A percentile compares a stretch with the other conserved stretches of the same genome.
Conservation (phyloP, 2,797 vertebrate genomes). For the Brotula barbata region DNA sequence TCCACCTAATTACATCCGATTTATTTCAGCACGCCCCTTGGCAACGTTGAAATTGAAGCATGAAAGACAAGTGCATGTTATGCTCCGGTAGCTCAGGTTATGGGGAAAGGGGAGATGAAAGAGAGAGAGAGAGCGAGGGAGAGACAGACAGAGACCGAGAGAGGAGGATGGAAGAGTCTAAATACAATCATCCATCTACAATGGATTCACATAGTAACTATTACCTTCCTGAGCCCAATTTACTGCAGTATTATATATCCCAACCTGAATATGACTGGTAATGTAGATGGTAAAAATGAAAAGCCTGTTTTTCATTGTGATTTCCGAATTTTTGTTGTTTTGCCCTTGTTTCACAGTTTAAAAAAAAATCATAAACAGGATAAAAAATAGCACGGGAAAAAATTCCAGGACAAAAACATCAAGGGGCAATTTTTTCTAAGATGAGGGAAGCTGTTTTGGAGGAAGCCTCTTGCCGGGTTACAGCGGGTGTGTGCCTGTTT, state of each 20-base stretch:
- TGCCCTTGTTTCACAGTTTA: too few species aligned
- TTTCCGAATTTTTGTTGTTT: too few species aligned
- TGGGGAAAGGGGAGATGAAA: conserved; percentile 27
- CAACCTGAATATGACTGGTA: conserved; percentile 29
- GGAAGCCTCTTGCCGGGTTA: conserved; percentile 16
- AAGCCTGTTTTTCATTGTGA: not conserved
- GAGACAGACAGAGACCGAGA: not conserved
- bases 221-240: conserved; percentile 40
- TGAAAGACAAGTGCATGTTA: conserved; percentile 69
- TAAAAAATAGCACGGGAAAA: not conserved
- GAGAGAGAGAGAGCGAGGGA: conserved; percentile 5
- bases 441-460: not conserved
- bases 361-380: too few species aligned
- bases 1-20: conserved; percentile 71
- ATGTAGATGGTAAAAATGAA: conserved; percentile 14
- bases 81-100: conserved; percentile 65
- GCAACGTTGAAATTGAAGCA: conserved; percentile 62
- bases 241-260: conserved; percentile 15
- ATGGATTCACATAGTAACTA: conserved; percentile 49
- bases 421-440: not conserved
- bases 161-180: conserved; percentile 24
- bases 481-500: not conserved
- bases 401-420: not conserved
- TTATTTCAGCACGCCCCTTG: conserved; percentile 54
- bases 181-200: conserved; percentile 38